Base-by-base conservation (phyloP, 2,888 invertebrate species). In the Malacosoma neustria region DNA sequence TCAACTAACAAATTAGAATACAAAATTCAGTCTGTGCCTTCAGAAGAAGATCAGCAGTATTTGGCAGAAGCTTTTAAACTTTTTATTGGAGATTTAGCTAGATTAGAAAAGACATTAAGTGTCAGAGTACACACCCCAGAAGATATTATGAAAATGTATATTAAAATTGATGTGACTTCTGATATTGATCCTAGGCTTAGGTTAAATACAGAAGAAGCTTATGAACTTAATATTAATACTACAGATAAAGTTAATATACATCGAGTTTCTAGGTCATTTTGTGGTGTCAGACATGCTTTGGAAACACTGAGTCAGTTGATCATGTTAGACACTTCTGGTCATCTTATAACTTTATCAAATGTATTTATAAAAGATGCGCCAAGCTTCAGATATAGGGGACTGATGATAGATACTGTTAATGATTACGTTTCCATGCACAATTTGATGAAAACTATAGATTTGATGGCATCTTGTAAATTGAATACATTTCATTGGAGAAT, bases 401-500 rank as follows among this genome's bases (percentile, higher is more conserved):
- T 98, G 0, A 91, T 97, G 88, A 72, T 98, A 32, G 98, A 98
- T 61, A 96, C 97, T 0, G 93, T 94, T 0, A 87, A 97, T 30
- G 96, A 97, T 67, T 98, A 90, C 64, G 91, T 97, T 52, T 91
- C 93, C 1, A 77, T 94, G 3, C 86, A 87, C 14, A 87, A 91
- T 48, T 81, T 94, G 35, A 90, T 92, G 60, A 87, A 90, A 14
- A 91, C 93, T 2, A 70, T 97, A 51, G 91, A 94, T 34, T 95
- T 92, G 2, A 96, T 97, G 97, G 90, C 94, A 0, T 89, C 92
- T 36, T 91, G 92, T 39, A 97, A 97, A 73, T 73, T 97, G 22
- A 97, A 97, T 69, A 93, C 94, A 0, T 92, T 97, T 54, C 97
- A 97, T 66, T 97, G 97, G 97, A 92, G 94, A 51, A 88, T 94